Conservation (phyloP, 2,888 invertebrate genomes). For the Andrena fulva region DNA sequence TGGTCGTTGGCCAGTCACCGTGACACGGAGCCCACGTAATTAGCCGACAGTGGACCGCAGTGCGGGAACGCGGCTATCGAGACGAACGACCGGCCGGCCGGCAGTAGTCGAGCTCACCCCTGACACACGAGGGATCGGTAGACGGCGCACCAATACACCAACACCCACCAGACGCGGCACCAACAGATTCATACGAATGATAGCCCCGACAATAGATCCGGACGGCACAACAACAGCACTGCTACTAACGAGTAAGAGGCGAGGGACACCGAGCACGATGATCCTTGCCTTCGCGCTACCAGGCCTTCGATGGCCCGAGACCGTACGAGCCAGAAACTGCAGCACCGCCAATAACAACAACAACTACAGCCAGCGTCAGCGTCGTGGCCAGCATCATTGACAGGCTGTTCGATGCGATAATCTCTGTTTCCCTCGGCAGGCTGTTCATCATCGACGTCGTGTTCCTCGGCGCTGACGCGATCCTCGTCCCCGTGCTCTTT, state of each 20-base stretch:
- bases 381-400: slow-evolving; percentile 36
- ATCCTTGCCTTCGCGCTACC: slow-evolving; percentile 71
- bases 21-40: slow-evolving; percentile 75
- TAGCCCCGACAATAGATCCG: slow-evolving; percentile 56
- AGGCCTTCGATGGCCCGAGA: slow-evolving; percentile 63
- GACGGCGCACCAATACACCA: slow-evolving; percentile 70
- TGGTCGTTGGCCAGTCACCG: slow-evolving; percentile 57
- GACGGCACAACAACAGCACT: slow-evolving; percentile 68
- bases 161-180: slow-evolving; percentile 67
- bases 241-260: slow-evolving; percentile 53
- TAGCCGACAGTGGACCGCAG: slow-evolving; percentile 80
- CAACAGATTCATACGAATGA: slow-evolving; percentile 62
- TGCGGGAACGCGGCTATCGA: slow-evolving; percentile 66
- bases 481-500: slow-evolving; percentile 47
- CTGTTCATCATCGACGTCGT: slow-evolving; percentile 28
- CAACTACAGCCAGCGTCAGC: slow-evolving; percentile 33
- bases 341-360: slow-evolving; percentile 38
- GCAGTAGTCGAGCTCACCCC: slow-evolving; percentile 53
- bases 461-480: slow-evolving; percentile 19
- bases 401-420: slow-evolving; percentile 15
- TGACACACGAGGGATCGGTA: slow-evolving; percentile 58
- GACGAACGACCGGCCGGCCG: slow-evolving; percentile 67
- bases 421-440: slow-evolving; percentile 11
- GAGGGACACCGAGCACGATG: slow-evolving; percentile 31
- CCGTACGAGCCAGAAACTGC: slow-evolving; percentile 55